These are phyloP conservation scores for Arbacia lixula DNA, from an alignment of 53 echinoderm and acorn worm genomes.

Conservation along the genomic window DNA sequence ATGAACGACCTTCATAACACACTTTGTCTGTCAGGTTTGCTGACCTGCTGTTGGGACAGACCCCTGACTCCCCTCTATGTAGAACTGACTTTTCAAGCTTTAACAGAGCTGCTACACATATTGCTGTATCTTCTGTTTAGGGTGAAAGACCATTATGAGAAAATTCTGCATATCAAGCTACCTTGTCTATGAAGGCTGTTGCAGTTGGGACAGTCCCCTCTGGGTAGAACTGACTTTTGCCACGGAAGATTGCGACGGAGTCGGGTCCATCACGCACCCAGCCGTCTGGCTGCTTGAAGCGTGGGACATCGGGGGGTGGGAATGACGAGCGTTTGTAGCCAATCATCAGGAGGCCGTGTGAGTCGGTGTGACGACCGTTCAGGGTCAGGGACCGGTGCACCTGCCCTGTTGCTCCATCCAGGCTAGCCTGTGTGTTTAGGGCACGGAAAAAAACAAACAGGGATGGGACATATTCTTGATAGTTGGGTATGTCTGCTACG, in stretches of 20 bases:
- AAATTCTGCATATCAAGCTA: not conserved
- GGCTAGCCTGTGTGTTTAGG: constrained; percentile 9
- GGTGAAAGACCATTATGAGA: too few species aligned
- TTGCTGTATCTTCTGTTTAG: too few species aligned
- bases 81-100: too few species aligned
- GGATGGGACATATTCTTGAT: too few species aligned
- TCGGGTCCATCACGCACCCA: constrained; percentile 65
- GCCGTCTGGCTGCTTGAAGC: constrained; percentile 53
- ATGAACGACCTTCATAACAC: too few species aligned
- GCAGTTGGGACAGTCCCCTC: constrained; percentile 30
- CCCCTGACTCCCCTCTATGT: too few species aligned
- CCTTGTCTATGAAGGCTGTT: constrained; percentile 64
- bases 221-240: constrained; percentile 36
- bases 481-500: too few species aligned
- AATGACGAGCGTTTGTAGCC: constrained; percentile 67
- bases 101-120: too few species aligned
- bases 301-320: constrained; percentile 77
- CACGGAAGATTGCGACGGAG: constrained; percentile 71
- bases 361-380: constrained; percentile 71
- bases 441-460: too few species aligned
- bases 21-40: too few species aligned
- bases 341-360: constrained; percentile 86
- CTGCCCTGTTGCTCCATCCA: constrained; percentile 16
- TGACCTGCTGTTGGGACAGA: too few species aligned
- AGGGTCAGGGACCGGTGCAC: constrained; percentile 57